Percentiles rank a stretch among this genome's conserved stretches.
Evolutionary conservation across 2,113 vertebrate genomes (phyloP).

Genomic region (Pelecanoides urinatrix): DNA sequence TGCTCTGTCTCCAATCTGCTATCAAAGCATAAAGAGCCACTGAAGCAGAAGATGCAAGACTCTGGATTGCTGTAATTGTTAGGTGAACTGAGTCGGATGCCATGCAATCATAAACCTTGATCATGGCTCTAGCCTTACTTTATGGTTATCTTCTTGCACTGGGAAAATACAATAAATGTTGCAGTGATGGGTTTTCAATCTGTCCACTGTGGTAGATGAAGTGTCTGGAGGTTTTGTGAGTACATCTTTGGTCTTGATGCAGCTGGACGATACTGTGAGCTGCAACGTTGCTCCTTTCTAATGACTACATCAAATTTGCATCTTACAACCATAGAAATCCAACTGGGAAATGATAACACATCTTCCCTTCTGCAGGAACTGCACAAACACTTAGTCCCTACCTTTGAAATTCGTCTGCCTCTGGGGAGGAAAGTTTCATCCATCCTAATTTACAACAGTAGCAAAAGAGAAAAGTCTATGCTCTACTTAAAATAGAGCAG

Average conservation of each 20-base stretch:
- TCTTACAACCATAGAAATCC: neutral
- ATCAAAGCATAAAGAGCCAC: neutral
- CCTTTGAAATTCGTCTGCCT: neutral
- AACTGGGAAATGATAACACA: neutral
- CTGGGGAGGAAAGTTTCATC: neutral
- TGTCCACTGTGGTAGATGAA: neutral
- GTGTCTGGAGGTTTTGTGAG: neutral
- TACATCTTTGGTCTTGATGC: neutral
- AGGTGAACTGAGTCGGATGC: neutral
- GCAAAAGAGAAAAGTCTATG: neutral
- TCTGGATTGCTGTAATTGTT: neutral
- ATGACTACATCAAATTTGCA: neutral
- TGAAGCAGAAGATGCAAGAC: neutral
- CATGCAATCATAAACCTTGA: neutral
- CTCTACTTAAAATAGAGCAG: neutral
- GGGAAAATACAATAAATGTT: neutral
- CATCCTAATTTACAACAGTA: neutral
- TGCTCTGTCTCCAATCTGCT: neutral
- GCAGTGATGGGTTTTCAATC: neutral
- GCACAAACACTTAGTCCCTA: neutral
- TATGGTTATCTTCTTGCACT: neutral
- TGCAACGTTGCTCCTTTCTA: neutral
- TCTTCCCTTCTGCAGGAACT: neutral
- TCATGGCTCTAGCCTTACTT: neutral
- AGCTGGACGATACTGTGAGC: neutral